These are phyloP conservation scores for Caranx melampygus DNA, from an alignment of 2,113 vertebrate genomes.

Conservation along the genomic window DNA sequence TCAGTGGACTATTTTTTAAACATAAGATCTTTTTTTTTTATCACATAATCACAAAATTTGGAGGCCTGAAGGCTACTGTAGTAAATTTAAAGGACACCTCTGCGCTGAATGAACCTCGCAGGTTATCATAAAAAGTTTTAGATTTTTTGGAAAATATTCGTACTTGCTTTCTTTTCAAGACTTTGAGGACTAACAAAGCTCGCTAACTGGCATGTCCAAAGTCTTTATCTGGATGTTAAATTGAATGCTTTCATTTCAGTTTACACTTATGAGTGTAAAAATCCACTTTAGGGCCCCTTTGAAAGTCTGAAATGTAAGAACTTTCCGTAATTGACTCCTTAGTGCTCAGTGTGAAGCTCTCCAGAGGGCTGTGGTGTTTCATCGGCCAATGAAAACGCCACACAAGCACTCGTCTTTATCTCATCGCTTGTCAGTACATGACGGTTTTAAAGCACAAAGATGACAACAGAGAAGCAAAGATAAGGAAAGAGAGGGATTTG, in stretches of 20 bases:
- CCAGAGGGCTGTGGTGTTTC: conserved; percentile 4
- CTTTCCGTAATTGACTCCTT: neutral
- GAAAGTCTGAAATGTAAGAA: neutral
- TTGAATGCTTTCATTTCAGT: neutral
- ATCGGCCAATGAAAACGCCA: neutral
- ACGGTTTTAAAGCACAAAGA: conserved; percentile 12
- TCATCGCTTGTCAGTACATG: conserved; percentile 5
- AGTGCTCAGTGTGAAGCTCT: neutral
- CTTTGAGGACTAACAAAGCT: neutral
- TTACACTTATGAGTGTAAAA: neutral
- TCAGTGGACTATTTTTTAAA: too few species aligned
- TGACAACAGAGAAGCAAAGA: neutral
- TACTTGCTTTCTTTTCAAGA: neutral
- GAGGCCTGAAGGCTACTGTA: neutral
- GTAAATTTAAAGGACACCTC: neutral
- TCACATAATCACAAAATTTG: neutral
- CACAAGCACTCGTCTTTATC: conserved; percentile 30
- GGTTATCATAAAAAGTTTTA: neutral
- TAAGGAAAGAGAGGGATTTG: neutral
- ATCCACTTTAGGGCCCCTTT: neutral
- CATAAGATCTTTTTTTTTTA: too few species aligned
- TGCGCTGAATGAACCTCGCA: neutral
- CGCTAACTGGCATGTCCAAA: neutral
- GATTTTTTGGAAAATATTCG: neutral
- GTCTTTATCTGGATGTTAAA: neutral